Percentiles rank a stretch among this genome's conserved stretches.
These are phyloP conservation scores for Littorina saxatilis DNA, from an alignment of 1,140 invertebrate genomes.

Conservation along the genomic window DNA sequence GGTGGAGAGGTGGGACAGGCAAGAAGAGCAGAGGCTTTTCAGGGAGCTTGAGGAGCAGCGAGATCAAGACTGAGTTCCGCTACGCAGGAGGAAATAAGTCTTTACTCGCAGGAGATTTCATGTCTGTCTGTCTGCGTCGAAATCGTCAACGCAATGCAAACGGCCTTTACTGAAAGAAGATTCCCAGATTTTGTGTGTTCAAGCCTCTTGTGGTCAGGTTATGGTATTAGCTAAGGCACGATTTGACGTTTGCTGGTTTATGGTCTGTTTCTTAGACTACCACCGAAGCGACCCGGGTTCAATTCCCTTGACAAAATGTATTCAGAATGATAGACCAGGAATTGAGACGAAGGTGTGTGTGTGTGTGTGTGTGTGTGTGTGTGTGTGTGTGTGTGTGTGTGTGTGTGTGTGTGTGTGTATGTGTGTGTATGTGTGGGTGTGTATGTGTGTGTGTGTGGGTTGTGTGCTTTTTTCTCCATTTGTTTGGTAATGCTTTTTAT, in stretches of 20 bases:
- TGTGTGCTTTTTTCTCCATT: no score
- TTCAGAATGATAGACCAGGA: no score
- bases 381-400: neutral
- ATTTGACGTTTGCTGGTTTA: no score
- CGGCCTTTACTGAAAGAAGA: neutral
- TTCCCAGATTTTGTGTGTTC: neutral
- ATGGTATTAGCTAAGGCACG: neutral
- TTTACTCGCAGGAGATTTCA: no score
- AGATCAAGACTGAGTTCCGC: neutral
- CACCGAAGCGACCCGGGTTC: neutral
- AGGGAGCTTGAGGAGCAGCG: neutral
- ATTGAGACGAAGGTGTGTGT: no score
- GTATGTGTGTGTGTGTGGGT: no score
- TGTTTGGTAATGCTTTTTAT: no score
- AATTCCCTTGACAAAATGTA: neutral
- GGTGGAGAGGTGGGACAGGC: neutral
- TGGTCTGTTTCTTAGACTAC: no score
- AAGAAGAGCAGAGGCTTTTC: neutral
- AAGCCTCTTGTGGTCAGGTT: neutral
- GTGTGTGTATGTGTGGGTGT: no score
- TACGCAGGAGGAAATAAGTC: neutral
- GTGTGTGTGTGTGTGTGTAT: neutral
- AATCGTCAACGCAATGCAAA: no score
- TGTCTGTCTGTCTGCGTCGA: no score
- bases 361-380: slow-evolving; percentile 5